These are phyloP conservation scores for Trypoxylon attenuatum DNA, from an alignment of 2,888 invertebrate species.

Conservation along the genomic window DNA sequence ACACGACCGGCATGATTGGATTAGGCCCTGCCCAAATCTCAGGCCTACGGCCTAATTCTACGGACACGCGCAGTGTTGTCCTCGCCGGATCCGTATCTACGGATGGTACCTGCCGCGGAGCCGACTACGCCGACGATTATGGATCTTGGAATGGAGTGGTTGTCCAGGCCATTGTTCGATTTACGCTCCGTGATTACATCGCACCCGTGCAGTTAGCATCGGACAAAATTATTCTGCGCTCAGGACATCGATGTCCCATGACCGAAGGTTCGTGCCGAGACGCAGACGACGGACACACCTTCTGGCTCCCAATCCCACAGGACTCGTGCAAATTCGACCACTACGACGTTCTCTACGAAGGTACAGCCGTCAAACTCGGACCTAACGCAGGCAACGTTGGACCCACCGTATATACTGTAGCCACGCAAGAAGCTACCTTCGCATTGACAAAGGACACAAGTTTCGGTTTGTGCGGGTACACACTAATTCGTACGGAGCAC, in stretches of 20 bases:
- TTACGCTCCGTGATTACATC: background rate
- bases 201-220: background rate
- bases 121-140: background rate
- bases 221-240: background rate
- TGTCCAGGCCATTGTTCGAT: background rate
- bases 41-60: background rate
- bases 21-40: background rate
- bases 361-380: background rate
- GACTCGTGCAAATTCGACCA: background rate
- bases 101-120: too few species aligned
- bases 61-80: background rate
- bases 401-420: background rate
- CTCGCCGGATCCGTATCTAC: too few species aligned
- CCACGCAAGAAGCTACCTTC: background rate
- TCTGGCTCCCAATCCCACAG: background rate
- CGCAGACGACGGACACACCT: background rate
- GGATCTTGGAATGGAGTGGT: background rate
- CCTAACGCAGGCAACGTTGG: background rate
- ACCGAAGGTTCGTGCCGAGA: background rate
- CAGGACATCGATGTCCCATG: background rate
- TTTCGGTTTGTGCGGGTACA: background rate
- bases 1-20: background rate
- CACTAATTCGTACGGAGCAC: background rate
- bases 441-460: background rate
- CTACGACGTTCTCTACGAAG: constrained; percentile 9